Evolutionary conservation across 2,113 vertebrate species (phyloP), one percentile per base, ranked within the genome.

Genomic region (Corynorhinus townsendii): DNA sequence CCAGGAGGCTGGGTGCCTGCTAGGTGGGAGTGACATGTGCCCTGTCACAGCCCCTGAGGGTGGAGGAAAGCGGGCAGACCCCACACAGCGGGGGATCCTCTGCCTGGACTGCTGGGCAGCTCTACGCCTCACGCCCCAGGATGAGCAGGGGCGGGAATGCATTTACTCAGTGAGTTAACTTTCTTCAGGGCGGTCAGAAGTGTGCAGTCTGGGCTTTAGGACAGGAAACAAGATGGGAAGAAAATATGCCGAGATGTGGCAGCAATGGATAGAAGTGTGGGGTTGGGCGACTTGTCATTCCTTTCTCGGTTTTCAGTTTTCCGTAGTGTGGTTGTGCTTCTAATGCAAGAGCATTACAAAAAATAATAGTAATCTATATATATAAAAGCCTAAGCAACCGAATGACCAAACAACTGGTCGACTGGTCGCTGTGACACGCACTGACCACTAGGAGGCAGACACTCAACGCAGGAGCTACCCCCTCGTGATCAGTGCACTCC

Each of bases 81-180:
- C 40, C 33, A 28, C 38, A 3, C 10, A 0, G 12, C 9, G 75
- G 38, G 45, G 1, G 17, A 8, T 6, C 26, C 26, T 26, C n/a
- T 11, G 19, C 26, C 47, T 0, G 20, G 33, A 10, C 28, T 49
- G 16, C 62, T 4, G 38, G 30, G 71, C 24, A 15, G 0, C 52
- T 14, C 11, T 7, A 0, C 0, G 11, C 35, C 54, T 75, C 0
- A 0, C 0, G 10, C 26, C 43, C 72, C 7, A 6, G 76, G 72
- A 28, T 0, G 35, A 28, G 69, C 77, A 5, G 79, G 66, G 89
- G 35, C 84, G 7, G 22, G 64, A 19, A 26, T 15, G 40, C 2
- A 1, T 49, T 16, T 33, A 12, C 26, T 43, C 49, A 8, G 38
- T 0, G 20, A 43, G 7, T 14, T 26, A 4, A 3, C 40, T 28